Evolutionary conservation across 2,797 vertebrate species (phyloP).

Genomic region (Trichosurus vulpecula): DNA sequence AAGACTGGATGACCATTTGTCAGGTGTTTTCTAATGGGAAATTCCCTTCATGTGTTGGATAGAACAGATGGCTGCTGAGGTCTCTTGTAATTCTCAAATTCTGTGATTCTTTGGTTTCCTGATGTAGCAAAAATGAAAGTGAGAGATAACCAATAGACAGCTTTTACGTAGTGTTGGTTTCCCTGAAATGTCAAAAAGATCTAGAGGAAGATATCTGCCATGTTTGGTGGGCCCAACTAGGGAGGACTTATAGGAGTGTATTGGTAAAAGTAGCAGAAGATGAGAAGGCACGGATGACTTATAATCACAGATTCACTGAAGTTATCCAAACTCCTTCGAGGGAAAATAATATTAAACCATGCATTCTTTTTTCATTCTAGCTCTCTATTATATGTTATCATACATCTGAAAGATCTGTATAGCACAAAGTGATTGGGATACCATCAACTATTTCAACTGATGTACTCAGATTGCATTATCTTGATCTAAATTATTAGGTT

Average conservation of each 20-base stretch:
- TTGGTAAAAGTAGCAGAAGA: neutral
- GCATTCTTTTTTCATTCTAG: neutral
- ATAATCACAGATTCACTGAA: neutral
- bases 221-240: neutral
- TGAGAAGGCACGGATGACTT: neutral
- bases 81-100: neutral
- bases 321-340: neutral
- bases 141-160: neutral
- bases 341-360: neutral
- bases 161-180: neutral
- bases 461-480: neutral
- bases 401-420: neutral
- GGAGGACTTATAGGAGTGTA: neutral
- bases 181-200: neutral
- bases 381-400: neutral
- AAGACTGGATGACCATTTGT: neutral
- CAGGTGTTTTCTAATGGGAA: neutral
- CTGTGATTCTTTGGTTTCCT: neutral
- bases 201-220: neutral
- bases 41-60: neutral
- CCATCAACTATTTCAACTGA: constrained; percentile 15
- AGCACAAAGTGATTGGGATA: neutral
- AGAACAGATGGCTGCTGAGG: neutral
- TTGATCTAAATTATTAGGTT: constrained; percentile 30
- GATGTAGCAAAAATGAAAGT: neutral